A percentile compares a stretch with the other conserved stretches of the same genome.
Conservation (phyloP, 2,113 vertebrate species). For the Pterocles gutturalis region DNA sequence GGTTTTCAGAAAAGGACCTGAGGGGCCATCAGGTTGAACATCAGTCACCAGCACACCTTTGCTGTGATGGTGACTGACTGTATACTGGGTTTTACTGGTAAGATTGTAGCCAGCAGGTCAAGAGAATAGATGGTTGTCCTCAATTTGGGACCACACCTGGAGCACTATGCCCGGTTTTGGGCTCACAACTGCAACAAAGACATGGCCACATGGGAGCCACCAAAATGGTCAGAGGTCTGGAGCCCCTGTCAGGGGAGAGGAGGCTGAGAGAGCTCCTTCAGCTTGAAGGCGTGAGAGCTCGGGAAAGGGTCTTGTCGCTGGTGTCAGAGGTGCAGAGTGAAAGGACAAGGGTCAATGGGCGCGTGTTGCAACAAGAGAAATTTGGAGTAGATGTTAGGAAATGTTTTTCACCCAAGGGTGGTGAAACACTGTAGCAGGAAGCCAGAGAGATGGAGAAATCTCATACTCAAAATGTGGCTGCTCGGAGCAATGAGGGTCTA, state of each 20-base stretch:
- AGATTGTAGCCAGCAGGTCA: neutral
- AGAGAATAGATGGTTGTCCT: neutral
- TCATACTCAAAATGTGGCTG: neutral
- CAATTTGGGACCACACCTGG: neutral
- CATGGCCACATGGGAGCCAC: neutral
- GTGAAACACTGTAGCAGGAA: neutral
- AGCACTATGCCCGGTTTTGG: neutral
- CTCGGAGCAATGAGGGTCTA: neutral
- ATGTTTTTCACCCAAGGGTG: neutral
- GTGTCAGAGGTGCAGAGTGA: neutral
- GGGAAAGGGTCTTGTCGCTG: neutral
- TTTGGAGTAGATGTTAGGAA: neutral
- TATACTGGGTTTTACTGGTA: neutral
- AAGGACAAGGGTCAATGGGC: neutral
- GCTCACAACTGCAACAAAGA: neutral
- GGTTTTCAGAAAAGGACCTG: neutral
- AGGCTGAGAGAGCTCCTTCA: neutral
- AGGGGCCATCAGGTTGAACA: neutral
- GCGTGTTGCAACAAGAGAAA: neutral
- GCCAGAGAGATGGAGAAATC: neutral
- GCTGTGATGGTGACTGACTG: neutral
- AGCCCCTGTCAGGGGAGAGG: neutral
- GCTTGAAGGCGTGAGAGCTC: accelerated
- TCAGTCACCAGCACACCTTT: neutral
- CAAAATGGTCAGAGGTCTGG: neutral